phyloP scores from a whole-genome alignment of 1,140 invertebrate species.

The Mya arenaria region DNA sequence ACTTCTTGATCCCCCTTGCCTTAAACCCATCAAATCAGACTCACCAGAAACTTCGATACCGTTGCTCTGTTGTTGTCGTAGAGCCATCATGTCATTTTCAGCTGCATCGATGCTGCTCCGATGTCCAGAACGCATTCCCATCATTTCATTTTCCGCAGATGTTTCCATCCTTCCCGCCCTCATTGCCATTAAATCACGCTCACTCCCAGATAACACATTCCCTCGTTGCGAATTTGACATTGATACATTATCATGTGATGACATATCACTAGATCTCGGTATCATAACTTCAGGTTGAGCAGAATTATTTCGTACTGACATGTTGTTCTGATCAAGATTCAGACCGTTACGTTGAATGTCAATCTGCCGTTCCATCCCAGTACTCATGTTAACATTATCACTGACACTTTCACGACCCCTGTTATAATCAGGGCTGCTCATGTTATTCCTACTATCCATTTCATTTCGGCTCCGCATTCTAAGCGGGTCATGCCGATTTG shows the following conservation, averaged over 20 bases:
- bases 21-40: slow-evolving; percentile 3
- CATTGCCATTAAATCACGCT: background rate
- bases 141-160: background rate
- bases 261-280: background rate
- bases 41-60: slow-evolving; percentile 3
- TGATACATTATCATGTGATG: no score
- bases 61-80: slow-evolving; percentile 26
- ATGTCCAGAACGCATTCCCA: background rate
- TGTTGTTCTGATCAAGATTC: slow-evolving; percentile 19
- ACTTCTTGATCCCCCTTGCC: background rate
- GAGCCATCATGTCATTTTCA: background rate
- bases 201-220: background rate
- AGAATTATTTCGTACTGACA: slow-evolving; percentile 27
- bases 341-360: slow-evolving; percentile 33
- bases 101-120: background rate
- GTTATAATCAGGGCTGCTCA: slow-evolving; percentile 41
- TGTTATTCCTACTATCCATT: slow-evolving; percentile 40
- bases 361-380: slow-evolving; percentile 1
- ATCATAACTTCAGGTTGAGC: slow-evolving; percentile 28
- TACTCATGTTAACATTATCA: slow-evolving; percentile 33
- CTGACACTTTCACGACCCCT: slow-evolving; percentile 25
- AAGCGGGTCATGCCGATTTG: slow-evolving; percentile 29
- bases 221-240: no score
- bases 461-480: slow-evolving; percentile 34
- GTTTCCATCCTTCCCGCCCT: background rate